phyloP scores from a whole-genome alignment of 1,140 invertebrate genomes.

The Drosophila willistoni region DNA sequence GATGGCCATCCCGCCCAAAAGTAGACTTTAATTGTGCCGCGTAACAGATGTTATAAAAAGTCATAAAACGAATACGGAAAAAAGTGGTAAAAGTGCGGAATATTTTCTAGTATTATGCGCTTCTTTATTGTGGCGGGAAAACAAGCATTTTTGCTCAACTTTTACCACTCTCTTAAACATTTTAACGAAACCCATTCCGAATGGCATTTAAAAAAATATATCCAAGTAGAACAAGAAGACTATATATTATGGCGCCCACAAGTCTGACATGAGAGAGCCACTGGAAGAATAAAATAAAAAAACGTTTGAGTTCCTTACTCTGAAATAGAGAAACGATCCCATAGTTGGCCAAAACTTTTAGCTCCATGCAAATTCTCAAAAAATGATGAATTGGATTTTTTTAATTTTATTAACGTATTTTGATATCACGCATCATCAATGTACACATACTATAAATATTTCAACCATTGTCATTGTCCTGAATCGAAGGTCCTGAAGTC shows the following conservation, averaged over 20 bases:
- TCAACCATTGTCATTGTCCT: background rate
- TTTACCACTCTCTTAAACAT: background rate
- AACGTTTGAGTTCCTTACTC: background rate
- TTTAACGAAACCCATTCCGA: too few relatives aligned
- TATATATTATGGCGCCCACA: too few relatives aligned
- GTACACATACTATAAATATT: conserved; percentile 13
- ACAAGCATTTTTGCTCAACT: background rate
- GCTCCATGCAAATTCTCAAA: too few relatives aligned
- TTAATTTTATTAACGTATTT: conserved; percentile 19
- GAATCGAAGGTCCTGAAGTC: background rate
- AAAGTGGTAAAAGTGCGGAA: background rate
- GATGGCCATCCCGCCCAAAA: background rate
- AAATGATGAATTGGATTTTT: conserved; percentile 11
- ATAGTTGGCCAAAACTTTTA: too few relatives aligned
- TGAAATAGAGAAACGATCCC: too few relatives aligned
- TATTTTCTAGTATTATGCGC: background rate
- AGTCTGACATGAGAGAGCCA: too few relatives aligned
- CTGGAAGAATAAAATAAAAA: too few relatives aligned
- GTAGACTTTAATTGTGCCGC: conserved; percentile 6
- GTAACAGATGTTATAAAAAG: background rate
- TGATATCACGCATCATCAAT: conserved; percentile 13
- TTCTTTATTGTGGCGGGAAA: background rate
- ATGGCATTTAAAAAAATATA: too few relatives aligned
- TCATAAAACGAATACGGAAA: background rate
- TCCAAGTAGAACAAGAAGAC: too few relatives aligned